These are phyloP conservation scores for Nerophis lumbriciformis DNA, from an alignment of 2,113 vertebrate genomes.

Conservation along the genomic window DNA sequence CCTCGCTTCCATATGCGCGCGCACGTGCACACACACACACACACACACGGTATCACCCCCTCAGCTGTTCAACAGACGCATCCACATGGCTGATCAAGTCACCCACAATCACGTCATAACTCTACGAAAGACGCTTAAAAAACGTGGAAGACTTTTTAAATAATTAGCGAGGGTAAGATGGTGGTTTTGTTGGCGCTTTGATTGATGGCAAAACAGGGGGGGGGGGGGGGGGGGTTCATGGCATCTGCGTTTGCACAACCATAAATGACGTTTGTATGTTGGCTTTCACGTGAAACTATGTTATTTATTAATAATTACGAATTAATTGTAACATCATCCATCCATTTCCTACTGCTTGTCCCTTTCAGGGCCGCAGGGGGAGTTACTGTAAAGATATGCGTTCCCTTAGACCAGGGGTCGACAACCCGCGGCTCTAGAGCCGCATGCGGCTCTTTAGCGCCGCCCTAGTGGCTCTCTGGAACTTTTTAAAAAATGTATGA, in stretches of 20 bases:
- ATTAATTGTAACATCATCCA: not conserved
- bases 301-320: too few relatives aligned
- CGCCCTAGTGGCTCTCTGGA: too few relatives aligned
- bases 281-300: not conserved
- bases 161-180: conserved; percentile 54
- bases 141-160: conserved; percentile 73
- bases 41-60: conserved; percentile 56
- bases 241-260: conserved; percentile 29
- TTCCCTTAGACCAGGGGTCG: too few relatives aligned
- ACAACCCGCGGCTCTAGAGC: too few relatives aligned
- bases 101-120: conserved; percentile 66
- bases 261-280: not conserved
- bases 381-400: not conserved
- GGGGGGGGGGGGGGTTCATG: conserved; percentile 65
- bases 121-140: conserved; percentile 33
- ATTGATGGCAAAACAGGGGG: conserved; percentile 75
- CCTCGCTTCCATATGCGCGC: conserved; percentile 50
- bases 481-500: too few relatives aligned
- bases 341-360: too few relatives aligned
- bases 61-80: conserved; percentile 81
- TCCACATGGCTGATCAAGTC: conserved; percentile 87
- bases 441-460: too few relatives aligned
- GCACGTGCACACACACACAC: conserved; percentile 39
- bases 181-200: conserved; percentile 42
- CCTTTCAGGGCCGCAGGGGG: too few relatives aligned